Base-by-base conservation (phyloP, 2,888 invertebrate species). In the Nemotelus pantherinus region DNA sequence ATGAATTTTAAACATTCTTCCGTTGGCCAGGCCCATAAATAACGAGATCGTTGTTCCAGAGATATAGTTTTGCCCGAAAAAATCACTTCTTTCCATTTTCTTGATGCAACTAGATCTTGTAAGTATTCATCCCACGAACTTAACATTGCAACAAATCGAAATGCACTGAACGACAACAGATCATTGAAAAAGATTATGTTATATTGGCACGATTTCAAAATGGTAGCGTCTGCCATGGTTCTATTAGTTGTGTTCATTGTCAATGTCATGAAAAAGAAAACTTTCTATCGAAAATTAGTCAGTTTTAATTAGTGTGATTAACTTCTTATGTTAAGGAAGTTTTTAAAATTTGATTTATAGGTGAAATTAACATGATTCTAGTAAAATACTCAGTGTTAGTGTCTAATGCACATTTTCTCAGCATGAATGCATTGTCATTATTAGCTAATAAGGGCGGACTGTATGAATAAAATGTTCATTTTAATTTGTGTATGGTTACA, bases 1-100 rank as follows among this genome's bases (percentile, higher is more conserved):
- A 94, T 85, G 83, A 91, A 92, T 6, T 83, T 80, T 68, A 94
- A 89, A 84, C 93, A 92, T 2, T 89, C 86, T 80, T 90, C 88
- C 55, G 90, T 91, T 0, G 95, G 95, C 88, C 92, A 92, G 70
- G 93, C 91, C 95, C 95, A 95, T 39, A 93, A 85, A 72, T 94
- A 83, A 83, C 89, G 90, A 48, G 89, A 89, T 78, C 83, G 84
- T 3, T 84, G 81, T 41, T 84, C 82, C 53, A 83, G 75, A n/a
- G 85, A 82, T 64, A 86, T 77, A 0, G 80, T 80, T 7, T 83
- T 80, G 2, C 85, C 84, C 9, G 85, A 60, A 39, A 81, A 70
- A 1, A 87, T 77, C 55, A 91, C 87, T 65, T 88, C 87, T 77
- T 84, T 86, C 91, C 91, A 91, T 74, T 85, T 82, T 39, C 80